Conservation (phyloP, 1,140 invertebrate species). For the Orchestia grillus region DNA sequence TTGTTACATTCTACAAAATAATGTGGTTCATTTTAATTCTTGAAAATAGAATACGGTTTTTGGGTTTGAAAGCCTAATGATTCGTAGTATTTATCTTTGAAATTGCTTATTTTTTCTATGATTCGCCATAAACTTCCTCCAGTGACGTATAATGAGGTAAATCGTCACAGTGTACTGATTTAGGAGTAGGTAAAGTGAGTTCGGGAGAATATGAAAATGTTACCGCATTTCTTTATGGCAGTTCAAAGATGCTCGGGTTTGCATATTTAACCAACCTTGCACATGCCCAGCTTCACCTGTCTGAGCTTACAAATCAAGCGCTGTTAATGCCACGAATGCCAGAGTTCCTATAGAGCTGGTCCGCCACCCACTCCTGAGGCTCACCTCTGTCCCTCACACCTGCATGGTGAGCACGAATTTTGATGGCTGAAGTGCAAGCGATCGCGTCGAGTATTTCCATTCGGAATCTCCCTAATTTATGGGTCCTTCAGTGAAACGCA, state of each 20-base stretch:
- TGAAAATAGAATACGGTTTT: too few species aligned
- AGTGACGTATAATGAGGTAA: too few species aligned
- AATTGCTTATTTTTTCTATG: too few species aligned
- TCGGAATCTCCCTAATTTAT: background rate
- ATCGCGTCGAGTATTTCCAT: background rate
- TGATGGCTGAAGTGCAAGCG: background rate
- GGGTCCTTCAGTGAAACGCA: background rate
- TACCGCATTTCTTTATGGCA: background rate
- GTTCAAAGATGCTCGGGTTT: background rate
- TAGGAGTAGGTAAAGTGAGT: background rate
- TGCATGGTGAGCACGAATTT: background rate
- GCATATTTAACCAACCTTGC: background rate
- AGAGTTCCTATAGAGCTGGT: background rate
- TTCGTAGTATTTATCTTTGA: too few species aligned
- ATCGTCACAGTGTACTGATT: background rate
- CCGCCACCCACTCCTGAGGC: background rate
- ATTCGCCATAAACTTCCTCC: too few species aligned
- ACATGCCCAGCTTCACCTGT: background rate
- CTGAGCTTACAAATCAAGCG: background rate
- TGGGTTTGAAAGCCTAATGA: too few species aligned
- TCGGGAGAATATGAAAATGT: too few species aligned
- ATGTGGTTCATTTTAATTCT: too few species aligned
- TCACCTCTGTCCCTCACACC: background rate
- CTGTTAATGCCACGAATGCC: background rate
- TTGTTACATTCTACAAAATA: too few species aligned